A percentile compares a stretch with the other conserved stretches of the same genome.
Conservation (phyloP, 2,797 vertebrate genomes). For the Centroberyx gerrardi region DNA sequence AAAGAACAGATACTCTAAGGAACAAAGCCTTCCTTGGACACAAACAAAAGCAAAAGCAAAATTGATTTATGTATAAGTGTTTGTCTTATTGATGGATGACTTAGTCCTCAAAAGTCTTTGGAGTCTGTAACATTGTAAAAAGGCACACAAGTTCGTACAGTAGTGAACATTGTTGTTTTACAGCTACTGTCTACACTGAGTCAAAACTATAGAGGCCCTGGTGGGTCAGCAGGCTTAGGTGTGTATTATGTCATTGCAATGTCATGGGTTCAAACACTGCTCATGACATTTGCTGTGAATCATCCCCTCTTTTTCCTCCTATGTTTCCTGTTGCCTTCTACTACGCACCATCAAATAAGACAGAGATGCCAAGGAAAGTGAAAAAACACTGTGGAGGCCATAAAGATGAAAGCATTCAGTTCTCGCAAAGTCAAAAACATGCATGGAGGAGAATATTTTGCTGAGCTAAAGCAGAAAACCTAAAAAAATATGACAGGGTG, state of each 20-base stretch:
- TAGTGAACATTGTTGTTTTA: too few species aligned
- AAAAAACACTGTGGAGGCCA: background rate
- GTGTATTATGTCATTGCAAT: too few species aligned
- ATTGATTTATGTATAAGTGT: background rate
- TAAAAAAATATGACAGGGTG: background rate
- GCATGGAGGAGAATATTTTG: background rate
- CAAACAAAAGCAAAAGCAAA: conserved; percentile 52
- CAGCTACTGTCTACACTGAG: background rate
- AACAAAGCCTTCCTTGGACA: conserved; percentile 24
- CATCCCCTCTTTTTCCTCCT: too few species aligned
- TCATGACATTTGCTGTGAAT: too few species aligned
- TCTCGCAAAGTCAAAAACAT: conserved; percentile 12
- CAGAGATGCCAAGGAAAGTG: background rate
- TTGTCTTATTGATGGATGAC: background rate
- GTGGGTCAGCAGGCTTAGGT: background rate
- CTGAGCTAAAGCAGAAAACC: background rate
- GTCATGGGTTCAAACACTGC: too few species aligned
- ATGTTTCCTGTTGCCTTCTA: too few species aligned
- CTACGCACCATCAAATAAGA: too few species aligned
- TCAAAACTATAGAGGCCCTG: conserved; percentile 20
- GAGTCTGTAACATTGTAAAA: conserved; percentile 18
- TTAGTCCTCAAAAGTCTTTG: background rate
- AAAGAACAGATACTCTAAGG: conserved; percentile 30
- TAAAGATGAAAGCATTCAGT: background rate
- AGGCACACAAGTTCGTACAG: background rate